Percentiles rank a stretch among this genome's conserved stretches.
Evolutionary conservation across 2,113 vertebrate species (phyloP).

Genomic region (Callaeas wilsoni): DNA sequence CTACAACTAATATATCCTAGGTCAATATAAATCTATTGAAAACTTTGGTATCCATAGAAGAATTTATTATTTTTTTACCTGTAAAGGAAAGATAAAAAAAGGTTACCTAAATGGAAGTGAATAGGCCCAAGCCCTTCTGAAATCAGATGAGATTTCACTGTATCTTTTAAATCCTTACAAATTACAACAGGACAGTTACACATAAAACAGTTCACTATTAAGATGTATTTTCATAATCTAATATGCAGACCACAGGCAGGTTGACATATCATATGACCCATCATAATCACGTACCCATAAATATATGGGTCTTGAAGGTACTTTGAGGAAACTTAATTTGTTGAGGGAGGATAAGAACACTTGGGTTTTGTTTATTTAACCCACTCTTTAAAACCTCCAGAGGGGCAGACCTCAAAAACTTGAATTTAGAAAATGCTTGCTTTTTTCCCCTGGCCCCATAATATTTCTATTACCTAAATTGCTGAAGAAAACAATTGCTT

Average conservation of each 20-base stretch:
- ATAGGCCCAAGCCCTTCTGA: not conserved
- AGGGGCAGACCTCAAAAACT: not conserved
- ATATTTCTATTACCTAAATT: not conserved
- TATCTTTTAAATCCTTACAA: not conserved
- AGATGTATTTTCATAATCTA: not conserved
- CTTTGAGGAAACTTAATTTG: not conserved
- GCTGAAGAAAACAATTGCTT: not conserved
- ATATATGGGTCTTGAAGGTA: not conserved
- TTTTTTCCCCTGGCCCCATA: not conserved
- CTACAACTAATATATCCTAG: not conserved
- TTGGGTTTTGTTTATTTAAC: not conserved
- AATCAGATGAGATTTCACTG: not conserved
- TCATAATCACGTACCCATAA: not conserved
- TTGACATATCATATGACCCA: not conserved
- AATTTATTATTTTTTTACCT: not conserved
- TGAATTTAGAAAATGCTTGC: not conserved
- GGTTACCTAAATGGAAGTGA: not conserved
- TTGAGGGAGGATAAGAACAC: not conserved
- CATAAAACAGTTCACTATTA: not conserved
- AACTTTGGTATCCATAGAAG: not conserved
- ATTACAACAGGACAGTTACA: not conserved
- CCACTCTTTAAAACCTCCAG: not conserved
- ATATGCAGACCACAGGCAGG: not conserved
- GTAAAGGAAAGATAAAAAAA: not conserved
- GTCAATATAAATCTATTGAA: not conserved